Base-by-base conservation (phyloP, 2,113 vertebrate genomes). In the Aix galericulata region DNA sequence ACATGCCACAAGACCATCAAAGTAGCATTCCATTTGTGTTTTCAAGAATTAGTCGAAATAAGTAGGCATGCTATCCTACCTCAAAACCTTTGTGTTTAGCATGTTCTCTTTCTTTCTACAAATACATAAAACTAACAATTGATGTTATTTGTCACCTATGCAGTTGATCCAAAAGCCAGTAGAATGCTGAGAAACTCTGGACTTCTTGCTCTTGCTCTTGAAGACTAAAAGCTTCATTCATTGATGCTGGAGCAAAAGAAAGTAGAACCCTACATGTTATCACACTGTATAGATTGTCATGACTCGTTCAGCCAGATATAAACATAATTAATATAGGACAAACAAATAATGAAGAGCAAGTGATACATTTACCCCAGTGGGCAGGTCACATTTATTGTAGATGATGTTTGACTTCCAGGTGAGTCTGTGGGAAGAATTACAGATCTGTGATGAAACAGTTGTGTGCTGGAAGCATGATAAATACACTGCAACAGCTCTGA, bases 1-100 rank as follows among this genome's bases (percentile, higher is more conserved):
- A 55, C 17, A 10, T 23, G 17, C 36, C 11, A n/a, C 4, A 48
- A 67, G 31, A 26, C 25, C 8, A 64, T 42, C 25, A 29, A 67
- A 52, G 23, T 50, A 42, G 8, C 44, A 36, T 78, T 76, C 14
- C 25, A 3, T 53, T 69, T 74, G 6, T 2, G 6, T 72, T 94
- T 89, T 42, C 46, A 68, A 52, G 46, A 71, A 58, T 66, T 58
- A 62, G 5, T 66, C 50, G 11, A 71, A 88, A 77, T 81, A 84
- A 81, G 29, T 0, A 0, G 22, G 17, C 5, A 17, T 13, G 8
- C 29, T 91, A 32, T 29, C 17, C 5, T 46, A 48, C 17, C 3
- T 17, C 8, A 40, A 81, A 93, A 44, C 2, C 3, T 46, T 26
- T 29, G 38, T 29, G 38, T 29, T 63, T 18, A 29, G 11, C 36